Evolutionary conservation across 2,797 vertebrate species (phyloP).

Genomic region (Gadopsis marmoratus): DNA sequence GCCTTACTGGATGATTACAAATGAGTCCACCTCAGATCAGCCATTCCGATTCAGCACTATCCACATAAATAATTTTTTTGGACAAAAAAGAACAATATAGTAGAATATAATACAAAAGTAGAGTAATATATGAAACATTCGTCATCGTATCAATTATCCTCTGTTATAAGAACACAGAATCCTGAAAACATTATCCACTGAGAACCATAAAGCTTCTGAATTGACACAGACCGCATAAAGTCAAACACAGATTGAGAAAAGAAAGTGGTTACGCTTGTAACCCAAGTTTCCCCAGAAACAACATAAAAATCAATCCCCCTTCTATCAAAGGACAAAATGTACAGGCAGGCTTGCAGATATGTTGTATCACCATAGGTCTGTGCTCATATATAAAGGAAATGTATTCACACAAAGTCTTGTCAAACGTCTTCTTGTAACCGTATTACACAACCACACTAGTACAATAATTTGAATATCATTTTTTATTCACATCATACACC

Average conservation of each 20-base stretch:
- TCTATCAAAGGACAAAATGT: constrained; percentile 1
- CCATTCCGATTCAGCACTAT: constrained; percentile 3
- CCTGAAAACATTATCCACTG: background rate
- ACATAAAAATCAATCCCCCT: background rate
- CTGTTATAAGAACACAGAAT: background rate
- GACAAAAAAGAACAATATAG: background rate
- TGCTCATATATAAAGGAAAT: constrained; percentile 3
- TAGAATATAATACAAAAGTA: background rate
- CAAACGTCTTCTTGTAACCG: background rate
- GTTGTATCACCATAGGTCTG: background rate
- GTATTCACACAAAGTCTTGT: background rate
- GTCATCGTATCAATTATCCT: background rate
- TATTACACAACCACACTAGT: background rate
- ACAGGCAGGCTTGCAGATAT: background rate
- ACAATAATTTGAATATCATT: constrained; percentile 11
- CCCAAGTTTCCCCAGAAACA: background rate
- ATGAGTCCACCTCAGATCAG: constrained; percentile 33
- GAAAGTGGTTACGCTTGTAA: background rate
- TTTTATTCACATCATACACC: constrained; percentile 11
- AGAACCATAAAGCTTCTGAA: background rate
- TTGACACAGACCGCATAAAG: background rate
- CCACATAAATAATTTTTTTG: background rate
- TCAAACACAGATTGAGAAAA: constrained; percentile 2
- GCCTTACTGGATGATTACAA: constrained; percentile 6
- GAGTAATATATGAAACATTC: background rate